These are phyloP conservation scores for Corydoras maculifer DNA, from an alignment of 2,113 vertebrate species.

Conservation along the genomic window DNA sequence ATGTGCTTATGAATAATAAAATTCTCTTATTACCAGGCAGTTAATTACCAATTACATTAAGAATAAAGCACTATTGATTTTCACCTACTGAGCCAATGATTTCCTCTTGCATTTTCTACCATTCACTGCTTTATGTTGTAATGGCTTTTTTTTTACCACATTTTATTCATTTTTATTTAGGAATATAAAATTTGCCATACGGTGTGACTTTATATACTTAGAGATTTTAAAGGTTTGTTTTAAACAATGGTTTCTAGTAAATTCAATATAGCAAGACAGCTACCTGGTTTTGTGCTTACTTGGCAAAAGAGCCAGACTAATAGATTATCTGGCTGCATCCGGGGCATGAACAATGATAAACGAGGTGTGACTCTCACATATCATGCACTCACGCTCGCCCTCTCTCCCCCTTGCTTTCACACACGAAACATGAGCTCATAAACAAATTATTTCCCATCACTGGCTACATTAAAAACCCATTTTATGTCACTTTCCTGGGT, in stretches of 20 bases:
- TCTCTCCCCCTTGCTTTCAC: conserved; percentile 43
- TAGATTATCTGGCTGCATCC: conserved; percentile 59
- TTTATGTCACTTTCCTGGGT: neutral
- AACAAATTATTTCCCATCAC: conserved; percentile 13
- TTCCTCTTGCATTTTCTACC: too few relatives aligned
- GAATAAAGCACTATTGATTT: too few relatives aligned
- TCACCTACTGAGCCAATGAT: too few relatives aligned
- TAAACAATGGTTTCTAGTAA: neutral
- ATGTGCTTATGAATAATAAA: too few relatives aligned
- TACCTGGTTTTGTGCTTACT: conserved; percentile 42
- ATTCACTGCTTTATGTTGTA: too few relatives aligned
- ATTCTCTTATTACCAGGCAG: too few relatives aligned
- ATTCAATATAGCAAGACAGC: neutral
- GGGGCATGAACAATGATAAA: conserved; percentile 63
- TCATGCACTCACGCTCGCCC: conserved; percentile 32
- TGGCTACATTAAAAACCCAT: conserved; percentile 15
- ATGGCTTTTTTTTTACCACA: too few relatives aligned
- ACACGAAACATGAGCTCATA: conserved; percentile 36
- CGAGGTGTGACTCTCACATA: conserved; percentile 51
- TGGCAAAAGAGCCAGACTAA: conserved; percentile 56
- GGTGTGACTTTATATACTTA: neutral
- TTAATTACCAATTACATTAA: too few relatives aligned
- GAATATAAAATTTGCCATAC: too few relatives aligned
- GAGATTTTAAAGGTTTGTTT: neutral
- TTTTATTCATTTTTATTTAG: too few relatives aligned